Base-by-base conservation (phyloP, 1,140 invertebrate genomes). In the Sesamia nonagrioides region DNA sequence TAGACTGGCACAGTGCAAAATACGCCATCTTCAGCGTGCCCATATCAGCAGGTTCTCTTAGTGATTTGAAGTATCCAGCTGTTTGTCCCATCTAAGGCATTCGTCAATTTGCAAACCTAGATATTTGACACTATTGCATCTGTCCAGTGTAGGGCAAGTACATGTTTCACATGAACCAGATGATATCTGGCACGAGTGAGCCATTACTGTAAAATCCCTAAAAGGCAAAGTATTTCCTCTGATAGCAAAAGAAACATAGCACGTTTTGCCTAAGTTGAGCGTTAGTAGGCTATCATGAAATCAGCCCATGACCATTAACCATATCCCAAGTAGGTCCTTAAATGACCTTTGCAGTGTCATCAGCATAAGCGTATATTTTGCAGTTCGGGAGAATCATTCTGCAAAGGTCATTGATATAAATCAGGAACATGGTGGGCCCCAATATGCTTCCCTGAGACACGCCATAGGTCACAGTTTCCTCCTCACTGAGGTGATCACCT, bases 71-170 rank as follows among this genome's bases (percentile, higher is more conserved):
- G n/a, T 27, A 8, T 61, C 27, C 2, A 61, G 2, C 27, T 61
- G 58, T n/a, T n/a, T n/a, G 27, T 61, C 27, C 58, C 58, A 61
- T 61, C 27, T 61, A 5, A 61, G 58, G 13, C 27, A 2, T 0
- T n/a, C 13, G 13, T 61, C 58, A 61, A 61, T 35, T 35, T 35
- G 27, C 15, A 61, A 21, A 8, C 58, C 58, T 15, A 61, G 35
- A 35, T 61, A 61, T 61, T 61, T 61, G 27, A 61, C 35, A 61
- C 9, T 35, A 33, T 61, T 11, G 15, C 7, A 21, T 61, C 58
- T 27, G 6, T 8, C 15, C 1, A 45, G 37, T 42, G 45, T 50
- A n/a, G 45, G 21, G 27, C 58, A 61, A 35, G 50, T 11, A 52
- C n/a, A 52, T n/a, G n/a, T n/a, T n/a, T n/a, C n/a, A n/a, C n/a